phyloP scores from a whole-genome alignment of 2,888 invertebrate genomes.

The Hymenopus coronatus region DNA sequence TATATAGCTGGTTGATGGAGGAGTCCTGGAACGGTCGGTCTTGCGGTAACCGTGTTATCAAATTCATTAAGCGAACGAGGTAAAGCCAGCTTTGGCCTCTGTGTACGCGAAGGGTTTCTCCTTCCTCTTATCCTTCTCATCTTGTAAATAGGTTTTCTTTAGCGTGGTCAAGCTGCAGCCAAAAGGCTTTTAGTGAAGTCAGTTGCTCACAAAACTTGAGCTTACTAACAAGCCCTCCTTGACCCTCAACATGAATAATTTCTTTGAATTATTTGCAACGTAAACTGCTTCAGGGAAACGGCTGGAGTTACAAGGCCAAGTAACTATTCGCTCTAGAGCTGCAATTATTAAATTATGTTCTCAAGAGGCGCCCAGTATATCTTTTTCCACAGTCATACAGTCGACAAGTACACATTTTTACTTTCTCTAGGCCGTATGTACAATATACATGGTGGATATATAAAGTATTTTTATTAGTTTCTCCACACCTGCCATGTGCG shows the following conservation, averaged over 20 bases:
- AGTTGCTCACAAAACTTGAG: neutral
- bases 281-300: neutral
- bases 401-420: too few relatives aligned
- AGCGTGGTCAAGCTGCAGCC: neutral
- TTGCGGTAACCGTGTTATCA: slow-evolving; percentile 11
- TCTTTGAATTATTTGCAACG: neutral
- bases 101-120: neutral
- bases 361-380: neutral
- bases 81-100: neutral
- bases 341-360: neutral
- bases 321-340: neutral
- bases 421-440: too few relatives aligned
- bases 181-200: neutral
- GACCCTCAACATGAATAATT: neutral
- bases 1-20: neutral
- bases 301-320: neutral
- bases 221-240: neutral
- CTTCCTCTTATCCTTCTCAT: neutral
- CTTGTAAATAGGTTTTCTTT: neutral
- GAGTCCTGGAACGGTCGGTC: neutral
- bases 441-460: too few relatives aligned
- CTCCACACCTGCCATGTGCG: too few relatives aligned
- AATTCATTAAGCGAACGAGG: slow-evolving; percentile 17
- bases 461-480: too few relatives aligned
- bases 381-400: too few relatives aligned